These are phyloP conservation scores for Taurulus bubalis DNA, from an alignment of 2,113 vertebrate genomes.

Conservation along the genomic window DNA sequence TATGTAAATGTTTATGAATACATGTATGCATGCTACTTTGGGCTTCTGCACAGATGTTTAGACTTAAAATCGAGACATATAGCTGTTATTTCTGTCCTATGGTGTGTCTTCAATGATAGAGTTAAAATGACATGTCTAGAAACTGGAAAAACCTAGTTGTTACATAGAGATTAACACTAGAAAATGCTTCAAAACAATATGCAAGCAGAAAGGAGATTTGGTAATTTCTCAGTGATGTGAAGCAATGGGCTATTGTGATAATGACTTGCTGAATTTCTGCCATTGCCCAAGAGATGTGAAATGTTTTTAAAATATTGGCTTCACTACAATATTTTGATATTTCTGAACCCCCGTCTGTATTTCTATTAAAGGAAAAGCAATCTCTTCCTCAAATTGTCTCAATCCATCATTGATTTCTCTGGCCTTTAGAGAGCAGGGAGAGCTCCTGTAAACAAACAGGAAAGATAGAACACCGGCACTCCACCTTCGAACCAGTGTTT, in stretches of 20 bases:
- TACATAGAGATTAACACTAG: background rate
- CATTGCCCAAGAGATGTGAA: background rate
- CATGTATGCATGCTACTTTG: constrained; percentile 72
- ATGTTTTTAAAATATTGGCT: constrained; percentile 27
- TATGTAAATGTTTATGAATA: constrained; percentile 79
- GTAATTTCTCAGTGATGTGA: background rate
- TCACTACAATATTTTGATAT: constrained; percentile 12
- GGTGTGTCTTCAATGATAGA: constrained; percentile 2
- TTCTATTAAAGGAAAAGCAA: constrained; percentile 61
- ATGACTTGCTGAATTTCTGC: constrained; percentile 12
- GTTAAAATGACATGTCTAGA: constrained; percentile 21
- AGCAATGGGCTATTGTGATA: constrained; percentile 4
- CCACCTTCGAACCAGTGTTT: constrained; percentile 75
- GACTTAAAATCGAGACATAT: constrained; percentile 44
- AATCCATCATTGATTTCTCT: constrained; percentile 68
- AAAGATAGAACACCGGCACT: constrained; percentile 67
- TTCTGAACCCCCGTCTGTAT: constrained; percentile 26
- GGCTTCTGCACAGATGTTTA: constrained; percentile 71
- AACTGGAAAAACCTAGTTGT: background rate
- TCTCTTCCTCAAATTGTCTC: constrained; percentile 58
- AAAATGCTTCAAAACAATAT: constrained; percentile 12
- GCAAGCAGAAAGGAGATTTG: background rate
- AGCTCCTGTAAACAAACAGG: constrained; percentile 76
- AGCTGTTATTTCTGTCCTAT: constrained; percentile 34
- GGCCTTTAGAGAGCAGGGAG: constrained; percentile 47